Conservation (phyloP, 2,797 vertebrate genomes). For the Silurus lanzhouensis region DNA sequence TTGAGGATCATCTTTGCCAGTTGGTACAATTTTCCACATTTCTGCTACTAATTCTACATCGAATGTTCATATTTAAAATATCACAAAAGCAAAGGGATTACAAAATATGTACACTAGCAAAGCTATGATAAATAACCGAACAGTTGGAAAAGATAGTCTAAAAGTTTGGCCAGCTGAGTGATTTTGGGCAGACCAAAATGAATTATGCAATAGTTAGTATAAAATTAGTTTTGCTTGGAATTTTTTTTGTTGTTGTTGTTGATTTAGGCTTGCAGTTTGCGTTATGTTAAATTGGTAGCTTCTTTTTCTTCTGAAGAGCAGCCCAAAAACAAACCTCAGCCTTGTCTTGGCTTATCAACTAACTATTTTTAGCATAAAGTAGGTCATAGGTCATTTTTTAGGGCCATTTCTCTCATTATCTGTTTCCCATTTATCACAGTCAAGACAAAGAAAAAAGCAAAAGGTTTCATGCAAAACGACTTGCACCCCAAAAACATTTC, state of each 20-base stretch:
- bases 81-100: neutral
- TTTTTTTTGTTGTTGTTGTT: no score
- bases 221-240: neutral
- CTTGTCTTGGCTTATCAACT: neutral
- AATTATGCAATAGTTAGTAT: conserved; percentile 1
- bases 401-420: neutral
- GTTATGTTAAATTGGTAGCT: neutral
- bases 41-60: neutral
- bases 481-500: neutral
- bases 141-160: neutral
- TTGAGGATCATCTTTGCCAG: neutral
- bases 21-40: neutral
- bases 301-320: neutral
- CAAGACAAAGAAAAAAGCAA: conserved; percentile 9
- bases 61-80: neutral
- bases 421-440: neutral
- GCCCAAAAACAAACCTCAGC: neutral
- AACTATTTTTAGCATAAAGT: neutral
- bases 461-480: neutral
- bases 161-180: neutral
- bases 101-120: neutral
- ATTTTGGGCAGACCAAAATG: neutral
- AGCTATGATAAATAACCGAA: neutral
- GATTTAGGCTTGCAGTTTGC: neutral
- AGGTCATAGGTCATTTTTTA: neutral